Percentiles rank a stretch among this genome's conserved stretches.
Evolutionary conservation across 2,113 vertebrate species (phyloP).

Genomic region (Conger conger): DNA sequence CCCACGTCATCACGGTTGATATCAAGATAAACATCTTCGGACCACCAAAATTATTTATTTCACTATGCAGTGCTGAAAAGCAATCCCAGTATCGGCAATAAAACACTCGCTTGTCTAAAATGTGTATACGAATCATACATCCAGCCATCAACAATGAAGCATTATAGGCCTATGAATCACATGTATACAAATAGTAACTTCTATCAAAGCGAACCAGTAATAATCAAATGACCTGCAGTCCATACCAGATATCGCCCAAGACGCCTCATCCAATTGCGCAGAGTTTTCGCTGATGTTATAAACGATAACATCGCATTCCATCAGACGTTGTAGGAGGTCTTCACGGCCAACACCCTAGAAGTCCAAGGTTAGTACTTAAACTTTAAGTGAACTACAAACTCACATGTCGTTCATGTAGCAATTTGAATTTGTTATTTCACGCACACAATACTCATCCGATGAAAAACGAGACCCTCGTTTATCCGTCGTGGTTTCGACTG

Average conservation of each 20-base stretch:
- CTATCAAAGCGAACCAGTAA: too few species aligned
- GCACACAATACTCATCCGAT: constrained; percentile 73
- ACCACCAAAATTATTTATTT: constrained; percentile 66
- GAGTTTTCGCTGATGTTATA: constrained; percentile 82
- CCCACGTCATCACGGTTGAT: constrained; percentile 93
- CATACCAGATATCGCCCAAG: constrained; percentile 85
- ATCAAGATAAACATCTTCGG: constrained; percentile 86
- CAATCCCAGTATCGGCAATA: background rate
- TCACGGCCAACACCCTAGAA: constrained; percentile 58
- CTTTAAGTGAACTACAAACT: background rate
- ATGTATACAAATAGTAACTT: too few species aligned
- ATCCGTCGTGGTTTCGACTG: constrained; percentile 49
- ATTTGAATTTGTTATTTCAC: constrained; percentile 38
- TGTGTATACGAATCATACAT: too few species aligned
- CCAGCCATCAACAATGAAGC: too few species aligned
- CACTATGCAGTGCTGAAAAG: constrained; percentile 72
- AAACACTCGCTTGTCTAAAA: background rate
- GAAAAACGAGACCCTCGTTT: constrained; percentile 51
- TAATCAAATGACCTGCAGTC: constrained; percentile 5
- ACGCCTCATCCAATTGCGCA: constrained; percentile 79
- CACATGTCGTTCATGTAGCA: background rate
- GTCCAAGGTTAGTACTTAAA: background rate
- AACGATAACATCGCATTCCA: constrained; percentile 81
- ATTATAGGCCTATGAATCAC: too few species aligned
- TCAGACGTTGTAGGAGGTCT: constrained; percentile 70